Conservation (phyloP, 2,888 invertebrate genomes). For the Tinea semifulvella region DNA sequence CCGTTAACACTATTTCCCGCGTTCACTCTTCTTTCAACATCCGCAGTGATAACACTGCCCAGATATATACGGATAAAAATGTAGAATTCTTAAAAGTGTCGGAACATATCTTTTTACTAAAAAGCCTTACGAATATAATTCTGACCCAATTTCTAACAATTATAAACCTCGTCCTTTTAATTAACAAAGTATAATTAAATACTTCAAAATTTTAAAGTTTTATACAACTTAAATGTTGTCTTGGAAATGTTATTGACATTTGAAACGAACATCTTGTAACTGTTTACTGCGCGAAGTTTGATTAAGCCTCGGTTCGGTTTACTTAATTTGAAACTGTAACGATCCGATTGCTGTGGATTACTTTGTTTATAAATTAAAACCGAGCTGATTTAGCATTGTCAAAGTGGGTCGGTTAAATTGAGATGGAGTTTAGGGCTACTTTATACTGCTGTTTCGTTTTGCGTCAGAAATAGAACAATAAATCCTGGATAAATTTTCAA, state of each 20-base stretch:
- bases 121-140: neutral
- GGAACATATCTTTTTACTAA: neutral
- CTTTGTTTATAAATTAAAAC: slow-evolving; percentile 5
- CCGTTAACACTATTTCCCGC: too few species aligned
- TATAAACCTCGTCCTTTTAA: slow-evolving; percentile 6
- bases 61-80: too few species aligned
- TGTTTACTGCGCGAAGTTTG: neutral
- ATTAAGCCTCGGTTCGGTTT: neutral
- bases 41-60: too few species aligned
- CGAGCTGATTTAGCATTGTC: slow-evolving; percentile 1
- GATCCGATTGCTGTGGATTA: neutral
- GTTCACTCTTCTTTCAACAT: too few species aligned
- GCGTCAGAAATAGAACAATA: too few species aligned
- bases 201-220: slow-evolving; percentile 5
- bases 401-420: neutral
- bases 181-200: slow-evolving; percentile 7
- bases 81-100: neutral
- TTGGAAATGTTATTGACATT: slow-evolving; percentile 2
- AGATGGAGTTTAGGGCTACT: neutral
- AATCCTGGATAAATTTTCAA: too few species aligned
- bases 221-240: slow-evolving; percentile 1
- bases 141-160: slow-evolving; percentile 6
- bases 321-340: neutral
- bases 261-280: neutral
- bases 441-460: too few species aligned